phyloP scores from a whole-genome alignment of 2,888 invertebrate species.

The Amblyteles armatorius region DNA sequence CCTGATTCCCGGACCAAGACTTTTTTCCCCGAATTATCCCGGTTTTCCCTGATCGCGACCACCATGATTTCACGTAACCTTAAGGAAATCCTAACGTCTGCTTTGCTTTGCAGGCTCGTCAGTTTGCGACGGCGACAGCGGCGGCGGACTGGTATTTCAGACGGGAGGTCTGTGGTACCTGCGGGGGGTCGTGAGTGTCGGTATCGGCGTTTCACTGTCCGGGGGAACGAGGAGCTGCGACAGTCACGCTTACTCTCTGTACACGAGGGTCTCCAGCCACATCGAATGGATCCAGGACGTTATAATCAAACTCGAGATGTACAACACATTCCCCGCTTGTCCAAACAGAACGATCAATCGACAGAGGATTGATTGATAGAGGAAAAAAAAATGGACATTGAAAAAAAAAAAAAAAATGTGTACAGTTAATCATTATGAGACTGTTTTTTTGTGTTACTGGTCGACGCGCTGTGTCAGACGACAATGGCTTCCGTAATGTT shows the following conservation, averaged over 20 bases:
- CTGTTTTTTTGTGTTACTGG: slow-evolving; percentile 9
- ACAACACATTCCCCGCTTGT: slow-evolving; percentile 70
- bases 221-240: slow-evolving; percentile 77
- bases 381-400: neutral
- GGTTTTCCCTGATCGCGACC: too few species aligned
- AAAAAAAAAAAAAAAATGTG: slow-evolving; percentile 9
- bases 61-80: neutral
- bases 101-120: slow-evolving; percentile 79
- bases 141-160: slow-evolving; percentile 84
- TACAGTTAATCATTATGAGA: neutral
- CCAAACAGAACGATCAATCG: slow-evolving; percentile 15
- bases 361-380: neutral
- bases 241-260: slow-evolving; percentile 80
- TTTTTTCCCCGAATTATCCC: too few species aligned
- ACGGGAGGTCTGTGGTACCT: slow-evolving; percentile 82
- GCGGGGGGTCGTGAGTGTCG: slow-evolving; percentile 84
- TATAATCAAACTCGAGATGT: slow-evolving; percentile 72
- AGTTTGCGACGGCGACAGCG: slow-evolving; percentile 85
- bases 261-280: slow-evolving; percentile 80
- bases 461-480: neutral
- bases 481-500: neutral
- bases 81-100: neutral
- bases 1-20: too few species aligned
- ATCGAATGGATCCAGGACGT: slow-evolving; percentile 80
- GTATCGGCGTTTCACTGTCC: slow-evolving; percentile 73